Base-by-base conservation (phyloP, 2,888 invertebrate genomes). In the Eurytoma californica region DNA sequence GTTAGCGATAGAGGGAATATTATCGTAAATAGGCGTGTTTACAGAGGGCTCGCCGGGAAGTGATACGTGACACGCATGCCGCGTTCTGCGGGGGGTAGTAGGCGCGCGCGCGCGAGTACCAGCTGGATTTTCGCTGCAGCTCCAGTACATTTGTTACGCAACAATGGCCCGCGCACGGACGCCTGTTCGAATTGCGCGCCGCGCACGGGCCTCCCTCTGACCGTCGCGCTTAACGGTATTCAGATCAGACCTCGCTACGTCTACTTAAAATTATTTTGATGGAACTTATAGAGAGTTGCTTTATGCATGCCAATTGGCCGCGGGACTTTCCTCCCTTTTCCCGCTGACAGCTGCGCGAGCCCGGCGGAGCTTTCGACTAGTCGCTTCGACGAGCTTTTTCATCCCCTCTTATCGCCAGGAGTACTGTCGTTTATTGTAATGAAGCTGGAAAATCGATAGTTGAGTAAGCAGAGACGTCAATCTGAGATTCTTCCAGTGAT, bases 41-140 rank as follows among this genome's bases (percentile, higher is more conserved):
- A 88, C 86, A 85, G 83, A 86, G 84, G 84, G 85, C 83, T 80
- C 80, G 84, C 79, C 83, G 86, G 86, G 86, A 88, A 89, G 87
- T 88, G 87, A 89, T 88, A 88, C 88, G 87, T 87, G 88, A 88
- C 89, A 88, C 87, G 89, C 88, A 88, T 88, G 85, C 47, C 16
- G 30, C 24, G 13, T 5, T 49, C 24, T 5, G 18, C 18, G 39
- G 24, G 3, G 14, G 65, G 9, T 18, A 51, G 51, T 2, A 16
- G n/a, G n/a, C n/a, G n/a, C 12, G 3, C 61, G 14, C 24, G 24
- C 60, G 9, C 57, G 69, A 3, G 58, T 57, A 58, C 20, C 84
- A 84, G 84, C 83, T 85, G 84, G 84, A 88, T 87, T 86, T 85
- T 83, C 85, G 83, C 78, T 81, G 83, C 84, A 85, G 85, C 85